Conservation (phyloP, 2,797 vertebrate species). For the Alfaro cultratus region DNA sequence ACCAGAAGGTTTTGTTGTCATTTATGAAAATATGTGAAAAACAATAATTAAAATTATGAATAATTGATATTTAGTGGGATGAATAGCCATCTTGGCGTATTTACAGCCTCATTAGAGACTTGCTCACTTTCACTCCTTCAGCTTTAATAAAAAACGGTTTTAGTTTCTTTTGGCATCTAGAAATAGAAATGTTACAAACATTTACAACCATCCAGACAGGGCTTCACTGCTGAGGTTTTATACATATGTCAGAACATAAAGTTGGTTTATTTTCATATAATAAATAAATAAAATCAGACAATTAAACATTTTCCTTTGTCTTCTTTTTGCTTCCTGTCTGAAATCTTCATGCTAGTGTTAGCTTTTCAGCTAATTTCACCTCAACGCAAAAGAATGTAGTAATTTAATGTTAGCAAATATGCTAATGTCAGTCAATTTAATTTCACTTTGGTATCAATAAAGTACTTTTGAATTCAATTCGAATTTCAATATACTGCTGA, state of each 20-base stretch:
- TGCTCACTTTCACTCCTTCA: neutral
- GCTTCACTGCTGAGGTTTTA: neutral
- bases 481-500: too few relatives aligned
- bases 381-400: neutral
- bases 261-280: neutral
- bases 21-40: neutral
- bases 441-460: too few relatives aligned
- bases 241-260: neutral
- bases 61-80: neutral
- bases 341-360: neutral
- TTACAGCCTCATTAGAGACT: neutral
- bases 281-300: conserved; percentile 1
- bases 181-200: neutral
- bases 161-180: neutral
- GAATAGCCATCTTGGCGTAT: neutral
- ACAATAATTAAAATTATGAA: neutral
- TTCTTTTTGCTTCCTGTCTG: neutral
- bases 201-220: neutral
- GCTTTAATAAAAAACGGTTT: neutral
- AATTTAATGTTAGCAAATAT: too few relatives aligned
- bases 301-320: neutral
- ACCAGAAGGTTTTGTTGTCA: neutral
- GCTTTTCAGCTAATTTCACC: neutral
- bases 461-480: too few relatives aligned
- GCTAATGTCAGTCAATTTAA: too few relatives aligned